phyloP scores from a whole-genome alignment of 2,888 invertebrate species.

The Aphelenchoides bicaudatus region DNA sequence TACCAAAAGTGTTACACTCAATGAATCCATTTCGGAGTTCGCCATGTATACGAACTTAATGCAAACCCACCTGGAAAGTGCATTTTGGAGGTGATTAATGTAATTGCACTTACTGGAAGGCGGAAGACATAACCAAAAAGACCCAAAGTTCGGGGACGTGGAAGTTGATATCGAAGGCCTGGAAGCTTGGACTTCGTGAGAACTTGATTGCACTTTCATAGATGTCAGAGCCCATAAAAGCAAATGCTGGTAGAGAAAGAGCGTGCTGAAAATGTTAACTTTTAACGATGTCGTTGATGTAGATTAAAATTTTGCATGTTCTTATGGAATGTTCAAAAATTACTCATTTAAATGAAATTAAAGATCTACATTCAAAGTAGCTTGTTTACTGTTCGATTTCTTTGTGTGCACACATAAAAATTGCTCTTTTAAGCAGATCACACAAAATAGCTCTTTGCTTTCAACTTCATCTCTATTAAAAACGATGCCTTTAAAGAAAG shows the following conservation, averaged over 20 bases:
- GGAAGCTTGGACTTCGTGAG: conserved; percentile 62
- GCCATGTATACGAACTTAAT: conserved; percentile 89
- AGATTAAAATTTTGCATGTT: too few species aligned
- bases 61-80: conserved; percentile 72
- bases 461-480: too few species aligned
- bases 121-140: conserved; percentile 43
- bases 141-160: conserved; percentile 51
- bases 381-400: too few species aligned
- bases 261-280: conserved; percentile 74
- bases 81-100: conserved; percentile 14
- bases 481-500: too few species aligned
- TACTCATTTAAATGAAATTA: too few species aligned
- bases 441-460: too few species aligned
- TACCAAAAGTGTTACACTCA: conserved; percentile 67
- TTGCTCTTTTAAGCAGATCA: too few species aligned
- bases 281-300: too few species aligned
- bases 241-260: conserved; percentile 82
- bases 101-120: conserved; percentile 42
- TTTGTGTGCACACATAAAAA: too few species aligned
- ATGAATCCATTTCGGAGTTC: conserved; percentile 72
- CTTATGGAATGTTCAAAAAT: too few species aligned
- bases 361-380: too few species aligned
- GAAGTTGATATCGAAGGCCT: conserved; percentile 26
- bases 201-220: conserved; percentile 74
- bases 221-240: conserved; percentile 75